Base-by-base conservation (phyloP, 1,140 invertebrate genomes). In the Lysiphlebus fabarum region DNA sequence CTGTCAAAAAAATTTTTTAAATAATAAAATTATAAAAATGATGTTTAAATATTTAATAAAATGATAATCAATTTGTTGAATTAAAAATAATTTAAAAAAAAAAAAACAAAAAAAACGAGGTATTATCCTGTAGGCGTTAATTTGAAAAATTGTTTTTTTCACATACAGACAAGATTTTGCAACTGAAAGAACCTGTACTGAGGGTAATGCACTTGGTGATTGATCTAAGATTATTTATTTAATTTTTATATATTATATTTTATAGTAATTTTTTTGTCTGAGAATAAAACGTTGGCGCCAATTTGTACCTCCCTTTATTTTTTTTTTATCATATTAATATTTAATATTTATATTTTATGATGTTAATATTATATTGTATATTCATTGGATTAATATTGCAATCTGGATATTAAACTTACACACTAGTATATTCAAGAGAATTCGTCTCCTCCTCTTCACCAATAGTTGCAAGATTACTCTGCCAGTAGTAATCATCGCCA, bases 361-460 rank as follows among this genome's bases (percentile, higher is more conserved):
- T 40, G 10, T 40, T 3, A 11, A 8, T 7, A 6, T 40, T 40
- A 40, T 40, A 40, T 40, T 9, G 9, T 40, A 6, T 40, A 11
- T 7, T 11, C 38, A 40, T 26, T 26, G 17, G 26, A 33, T 36
- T 43, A 41, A 53, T 17, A 43, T 45, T 38, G 7, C 11, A 7
- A 9, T 11, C 26, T 26, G 9, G 12, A n/a, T 12, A 26, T n/a
- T 10, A 33, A 33, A 72, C 71, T 65, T 64, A 74, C 73, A 65
- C 59, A 44, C 59, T 60, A 5, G 63, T 60, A 48, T 75, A 76
- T 62, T 77, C 75, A 58, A 76, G 66, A 7, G 74, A 77, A 53
- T 73, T 70, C 5, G 60, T 74, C 56, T 77, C 75, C 59, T 77
- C 75, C 42, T 77, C 75, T 51, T 77, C 75, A 7, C 75, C 75